phyloP scores from a whole-genome alignment of 2,113 vertebrate genomes.

The Speoplatyrhinus poulsoni region DNA sequence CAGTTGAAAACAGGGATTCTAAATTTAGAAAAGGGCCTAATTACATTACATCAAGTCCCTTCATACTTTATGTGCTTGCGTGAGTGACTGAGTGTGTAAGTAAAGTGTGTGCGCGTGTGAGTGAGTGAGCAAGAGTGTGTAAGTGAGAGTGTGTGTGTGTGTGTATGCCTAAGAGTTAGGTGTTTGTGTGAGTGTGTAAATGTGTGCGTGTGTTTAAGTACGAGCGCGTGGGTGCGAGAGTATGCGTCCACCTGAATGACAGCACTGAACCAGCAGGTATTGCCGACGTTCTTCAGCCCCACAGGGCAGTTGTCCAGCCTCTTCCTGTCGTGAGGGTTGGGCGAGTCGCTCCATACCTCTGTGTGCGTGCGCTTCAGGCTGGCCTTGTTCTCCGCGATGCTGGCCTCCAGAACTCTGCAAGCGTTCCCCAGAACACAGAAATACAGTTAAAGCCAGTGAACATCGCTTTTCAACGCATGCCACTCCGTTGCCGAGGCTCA shows the following conservation, averaged over 20 bases:
- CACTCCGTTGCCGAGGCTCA: not conserved
- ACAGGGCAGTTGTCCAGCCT: constrained; percentile 90
- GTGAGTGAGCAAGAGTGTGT: no score
- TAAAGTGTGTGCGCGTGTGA: not conserved
- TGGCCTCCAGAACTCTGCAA: constrained; percentile 94
- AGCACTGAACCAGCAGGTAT: constrained; percentile 99
- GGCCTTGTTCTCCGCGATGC: constrained; percentile 98
- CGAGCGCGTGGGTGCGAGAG: not conserved
- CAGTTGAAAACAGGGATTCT: not conserved
- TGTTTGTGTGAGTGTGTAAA: not conserved
- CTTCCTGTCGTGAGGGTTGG: constrained; percentile 94
- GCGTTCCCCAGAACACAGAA: not conserved
- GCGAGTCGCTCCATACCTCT: constrained; percentile 95
- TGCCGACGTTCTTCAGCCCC: constrained; percentile 97
- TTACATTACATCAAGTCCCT: no score
- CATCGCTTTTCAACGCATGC: not conserved
- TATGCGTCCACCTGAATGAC: constrained; percentile 90
- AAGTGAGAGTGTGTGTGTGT: not conserved
- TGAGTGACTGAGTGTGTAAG: not conserved
- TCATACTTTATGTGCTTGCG: not conserved
- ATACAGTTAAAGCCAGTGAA: not conserved
- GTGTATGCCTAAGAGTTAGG: not conserved
- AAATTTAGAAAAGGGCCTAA: not conserved
- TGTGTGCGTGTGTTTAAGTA: not conserved
- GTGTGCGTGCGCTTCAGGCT: constrained; percentile 92